A percentile compares a stretch with the other conserved stretches of the same genome.
Conservation (phyloP, 2,797 vertebrate genomes). For the Miichthys miiuy region DNA sequence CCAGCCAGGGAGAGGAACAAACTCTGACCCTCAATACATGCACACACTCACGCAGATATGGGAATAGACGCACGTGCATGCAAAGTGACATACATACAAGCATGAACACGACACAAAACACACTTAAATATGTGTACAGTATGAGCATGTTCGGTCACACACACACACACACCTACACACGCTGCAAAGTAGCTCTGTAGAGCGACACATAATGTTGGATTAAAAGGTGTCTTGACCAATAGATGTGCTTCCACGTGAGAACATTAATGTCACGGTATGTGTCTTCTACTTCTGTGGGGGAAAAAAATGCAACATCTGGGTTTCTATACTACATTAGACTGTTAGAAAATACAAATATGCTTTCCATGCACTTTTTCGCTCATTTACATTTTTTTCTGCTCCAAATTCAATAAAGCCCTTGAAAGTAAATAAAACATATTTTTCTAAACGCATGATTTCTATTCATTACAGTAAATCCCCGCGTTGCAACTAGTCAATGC, state of each 20-base stretch:
- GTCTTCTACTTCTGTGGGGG: neutral
- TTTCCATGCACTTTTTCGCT: neutral
- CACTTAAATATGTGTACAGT: conserved; percentile 9
- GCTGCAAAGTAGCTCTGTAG: neutral
- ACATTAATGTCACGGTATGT: neutral
- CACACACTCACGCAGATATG: conserved; percentile 36
- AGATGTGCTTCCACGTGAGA: conserved; percentile 7
- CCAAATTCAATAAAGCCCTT: conserved; percentile 53
- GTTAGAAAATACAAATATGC: neutral
- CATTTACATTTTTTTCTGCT: conserved; percentile 49
- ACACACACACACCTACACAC: neutral
- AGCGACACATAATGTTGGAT: neutral
- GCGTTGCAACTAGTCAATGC: conserved; percentile 60
- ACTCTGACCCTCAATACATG: conserved; percentile 75
- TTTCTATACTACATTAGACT: conserved; percentile 7
- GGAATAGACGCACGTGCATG: conserved; percentile 29
- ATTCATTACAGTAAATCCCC: conserved; percentile 75
- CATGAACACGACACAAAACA: neutral
- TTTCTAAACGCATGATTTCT: conserved; percentile 48
- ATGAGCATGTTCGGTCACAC: neutral
- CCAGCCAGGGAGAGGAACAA: conserved; percentile 77
- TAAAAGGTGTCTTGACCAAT: neutral
- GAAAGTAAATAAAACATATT: conserved; percentile 54
- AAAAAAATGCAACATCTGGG: neutral
- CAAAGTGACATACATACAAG: neutral